Evolutionary conservation across 2,797 vertebrate genomes (phyloP).

Genomic region (Synaphobranchus kaupii): DNA sequence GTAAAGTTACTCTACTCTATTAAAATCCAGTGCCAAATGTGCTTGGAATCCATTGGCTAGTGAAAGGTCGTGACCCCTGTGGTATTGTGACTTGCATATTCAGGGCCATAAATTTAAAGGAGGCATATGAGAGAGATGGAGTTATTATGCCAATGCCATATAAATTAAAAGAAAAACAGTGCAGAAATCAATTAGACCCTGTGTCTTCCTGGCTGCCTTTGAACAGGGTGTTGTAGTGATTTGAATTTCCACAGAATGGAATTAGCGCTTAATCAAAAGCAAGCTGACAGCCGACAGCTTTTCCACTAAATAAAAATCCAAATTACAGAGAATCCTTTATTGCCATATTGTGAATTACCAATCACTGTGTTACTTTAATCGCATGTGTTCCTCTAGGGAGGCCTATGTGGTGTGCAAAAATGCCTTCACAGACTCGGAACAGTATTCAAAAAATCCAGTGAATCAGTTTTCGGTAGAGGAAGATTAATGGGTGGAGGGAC

Average conservation of each 20-base stretch:
- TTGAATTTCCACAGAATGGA: background rate
- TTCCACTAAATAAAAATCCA: background rate
- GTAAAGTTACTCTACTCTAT: background rate
- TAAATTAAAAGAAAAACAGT: background rate
- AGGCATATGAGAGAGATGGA: background rate
- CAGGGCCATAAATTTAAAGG: background rate
- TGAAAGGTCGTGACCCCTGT: background rate
- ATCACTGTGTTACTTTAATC: background rate
- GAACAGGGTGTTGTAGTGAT: background rate
- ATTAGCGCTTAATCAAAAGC: background rate
- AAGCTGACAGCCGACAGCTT: background rate
- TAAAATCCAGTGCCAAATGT: background rate
- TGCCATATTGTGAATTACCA: conserved; percentile 8
- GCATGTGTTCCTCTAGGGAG: background rate
- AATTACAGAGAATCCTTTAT: background rate
- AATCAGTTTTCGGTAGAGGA: background rate
- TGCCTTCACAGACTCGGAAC: background rate
- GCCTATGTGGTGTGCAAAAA: background rate
- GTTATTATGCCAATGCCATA: background rate
- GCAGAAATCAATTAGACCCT: background rate
- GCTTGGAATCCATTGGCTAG: background rate
- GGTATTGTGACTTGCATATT: background rate
- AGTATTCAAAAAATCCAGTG: background rate
- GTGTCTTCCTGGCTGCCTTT: background rate
- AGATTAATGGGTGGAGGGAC: too few species aligned